Evolutionary conservation across 2,888 invertebrate genomes (phyloP), one percentile per base, ranked within the genome.

Genomic region (Drepanosiphum platanoidis): DNA sequence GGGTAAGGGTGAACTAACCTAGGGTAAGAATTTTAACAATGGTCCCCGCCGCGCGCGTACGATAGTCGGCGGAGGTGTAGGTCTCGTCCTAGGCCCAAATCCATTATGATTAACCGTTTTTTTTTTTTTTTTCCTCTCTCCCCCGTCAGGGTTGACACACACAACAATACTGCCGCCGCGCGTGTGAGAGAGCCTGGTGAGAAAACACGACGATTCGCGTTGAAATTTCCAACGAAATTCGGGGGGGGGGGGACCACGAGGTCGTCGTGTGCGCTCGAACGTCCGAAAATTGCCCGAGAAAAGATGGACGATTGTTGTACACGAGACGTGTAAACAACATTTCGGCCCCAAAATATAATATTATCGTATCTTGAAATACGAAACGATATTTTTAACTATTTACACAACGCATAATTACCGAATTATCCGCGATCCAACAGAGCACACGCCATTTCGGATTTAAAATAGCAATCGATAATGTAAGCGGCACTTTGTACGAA

Each of bases 1-100:
- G 84, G 75, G 77, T 77, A 84, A 77, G 84, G 84, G 75, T 77
- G 77, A 84, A 84, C 84, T 84, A 84, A 84, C 84, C 84, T 84
- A 84, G 84, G 84, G 84, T 84, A 84, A 84, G 84, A 77, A 84
- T 84, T 83, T 84, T 84, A 84, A 84, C 84, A 84, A 84, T 84
- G 77, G 77, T 66, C 66, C 36, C 83, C 75, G 77, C 83, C 75
- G 77, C 58, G 75, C 36, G 34, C 66, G 27, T 30, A 27, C 36
- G 52, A 32, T 52, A 15, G 70, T 27, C 71, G 9, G 46, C 66
- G 64, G n/a, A 13, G 32, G 68, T 42, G 42, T 66, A 79, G 64
- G 66, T 79, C 78, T 42, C 4, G 68, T 82, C 58, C 66, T 68
- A 83, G 34, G 52, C 66, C 58, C 30, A 77, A 58, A 77, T 68